Evolutionary conservation across 2,888 invertebrate species (phyloP).

Genomic region (Tuberolachnus salignus): DNA sequence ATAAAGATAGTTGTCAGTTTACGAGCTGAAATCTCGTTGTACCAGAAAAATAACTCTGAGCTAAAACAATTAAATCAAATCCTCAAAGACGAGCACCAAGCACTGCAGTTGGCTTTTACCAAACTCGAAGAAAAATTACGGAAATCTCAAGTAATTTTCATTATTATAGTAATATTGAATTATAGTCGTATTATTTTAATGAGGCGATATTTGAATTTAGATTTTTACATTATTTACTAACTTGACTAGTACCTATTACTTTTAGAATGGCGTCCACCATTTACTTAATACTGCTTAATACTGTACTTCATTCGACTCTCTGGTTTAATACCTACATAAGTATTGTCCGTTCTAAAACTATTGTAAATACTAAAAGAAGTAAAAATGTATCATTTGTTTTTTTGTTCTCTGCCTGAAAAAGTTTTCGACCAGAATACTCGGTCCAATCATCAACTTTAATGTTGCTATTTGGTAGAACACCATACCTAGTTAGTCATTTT

Average conservation of each 20-base stretch:
- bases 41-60: slow-evolving; percentile 75
- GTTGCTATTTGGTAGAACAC: too few relatives aligned
- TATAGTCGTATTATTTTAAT: not conserved
- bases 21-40: slow-evolving; percentile 75
- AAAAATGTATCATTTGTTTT: too few relatives aligned
- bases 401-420: too few relatives aligned
- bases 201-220: not conserved
- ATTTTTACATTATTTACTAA: not conserved
- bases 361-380: too few relatives aligned
- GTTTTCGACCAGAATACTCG: too few relatives aligned
- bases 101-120: slow-evolving; percentile 87
- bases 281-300: too few relatives aligned
- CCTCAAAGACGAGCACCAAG: slow-evolving; percentile 91
- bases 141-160: slow-evolving; percentile 72
- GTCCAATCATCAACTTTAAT: too few relatives aligned
- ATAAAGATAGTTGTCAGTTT: slow-evolving; percentile 66
- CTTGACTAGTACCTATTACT: not conserved
- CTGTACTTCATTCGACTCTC: too few relatives aligned
- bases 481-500: too few relatives aligned
- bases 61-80: slow-evolving; percentile 85
- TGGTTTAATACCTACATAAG: too few relatives aligned
- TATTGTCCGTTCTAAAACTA: too few relatives aligned
- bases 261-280: too few relatives aligned
- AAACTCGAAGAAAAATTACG: slow-evolving; percentile 88
- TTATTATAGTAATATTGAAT: slow-evolving; percentile 13